Base-by-base conservation (phyloP, 2,797 vertebrate genomes). In the Enteromius viviparus region DNA sequence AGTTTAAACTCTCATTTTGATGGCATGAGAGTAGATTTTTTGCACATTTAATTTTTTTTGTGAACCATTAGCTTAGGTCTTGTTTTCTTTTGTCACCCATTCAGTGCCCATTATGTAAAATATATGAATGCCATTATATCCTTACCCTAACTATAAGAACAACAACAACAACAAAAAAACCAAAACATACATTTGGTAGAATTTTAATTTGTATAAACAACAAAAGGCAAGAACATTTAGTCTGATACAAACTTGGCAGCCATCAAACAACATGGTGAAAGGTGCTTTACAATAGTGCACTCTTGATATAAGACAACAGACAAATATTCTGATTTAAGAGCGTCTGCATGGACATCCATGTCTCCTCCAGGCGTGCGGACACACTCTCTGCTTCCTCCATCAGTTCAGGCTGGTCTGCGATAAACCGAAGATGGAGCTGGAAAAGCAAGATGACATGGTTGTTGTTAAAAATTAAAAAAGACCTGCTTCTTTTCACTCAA, bases 311-410 rank as follows among this genome's bases (percentile, higher is more conserved):
- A 2, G 96, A 95, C 92, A 99, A 90, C 82, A 99, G 89, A 92
- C 98, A 99, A 32, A 98, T 91, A 69, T 94, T 98, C 91, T 98
- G 96, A 90, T 96, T 94, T 78, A 99, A 95, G 0, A 97, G 95
- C 10, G 89, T 90, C 26, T 76, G 95, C 82, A 98, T 93, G 89
- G 94, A 93, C 76, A 90, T 92, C 98, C 98, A 99, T 0, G 93
- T 94, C 26, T 94, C 92, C 79, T 98, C 95, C 9, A 98, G 92
- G 0, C 90, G 92, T 0, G 80, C 53, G 1, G 93, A 95, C 66
- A 99, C 90, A 23, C 78, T 87, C 55, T 90, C 89, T 78, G 96
- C 77, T 45, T 96, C 95, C 84, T 94, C 94, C 88, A 96, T 81
- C 49, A 97, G 93, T 4, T 80, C 49, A 3, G 95, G 81, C 23